Evolutionary conservation across 2,888 invertebrate species (phyloP), one percentile per base, ranked within the genome.

Genomic region (Allygus modestus): DNA sequence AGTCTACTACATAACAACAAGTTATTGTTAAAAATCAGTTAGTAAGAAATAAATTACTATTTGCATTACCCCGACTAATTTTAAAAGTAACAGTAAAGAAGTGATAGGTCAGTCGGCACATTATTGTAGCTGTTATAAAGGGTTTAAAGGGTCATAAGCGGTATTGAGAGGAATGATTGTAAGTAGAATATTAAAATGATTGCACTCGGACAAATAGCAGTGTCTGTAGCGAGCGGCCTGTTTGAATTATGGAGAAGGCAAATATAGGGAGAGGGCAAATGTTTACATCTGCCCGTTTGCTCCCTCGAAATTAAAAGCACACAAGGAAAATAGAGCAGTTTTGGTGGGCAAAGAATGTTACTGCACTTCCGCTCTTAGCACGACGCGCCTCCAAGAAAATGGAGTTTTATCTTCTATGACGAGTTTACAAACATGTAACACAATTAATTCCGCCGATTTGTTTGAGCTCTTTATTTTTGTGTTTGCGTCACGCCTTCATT

Each of bases 221-320:
- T 92, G 84, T 85, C 85, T 85, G 65, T 84, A 84, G 84, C 81
- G 58, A 81, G 84, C 79, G 65, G 75, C 82, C 86, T 92, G 90
- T 92, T 91, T 92, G 92, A 92, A 92, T 92, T 92, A 92, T 92
- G 92, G 92, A 92, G 91, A 92, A 91, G 92, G 92, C 92, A 92
- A 92, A 92, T 92, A 92, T 92, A 92, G 92, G 92, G 92, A 91
- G 91, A 90, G 84, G 81, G 92, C 92, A 92, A 92, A 92, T 92
- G 92, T 91, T 91, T 92, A 92, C 84, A 61, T 43, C 73, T 46
- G 82, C 82, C 79, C 86, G 92, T 92, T 92, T 92, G 92, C 92
- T 92, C 92, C 92, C 92, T 92, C 92, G 92, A 92, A 93, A 93
- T 92, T 92, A 92, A 92, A 92, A 92, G 92, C 92, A 92, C 91